Evolutionary conservation across 2,797 vertebrate genomes (phyloP).

Genomic region (Pseudochaenichthys georgianus): DNA sequence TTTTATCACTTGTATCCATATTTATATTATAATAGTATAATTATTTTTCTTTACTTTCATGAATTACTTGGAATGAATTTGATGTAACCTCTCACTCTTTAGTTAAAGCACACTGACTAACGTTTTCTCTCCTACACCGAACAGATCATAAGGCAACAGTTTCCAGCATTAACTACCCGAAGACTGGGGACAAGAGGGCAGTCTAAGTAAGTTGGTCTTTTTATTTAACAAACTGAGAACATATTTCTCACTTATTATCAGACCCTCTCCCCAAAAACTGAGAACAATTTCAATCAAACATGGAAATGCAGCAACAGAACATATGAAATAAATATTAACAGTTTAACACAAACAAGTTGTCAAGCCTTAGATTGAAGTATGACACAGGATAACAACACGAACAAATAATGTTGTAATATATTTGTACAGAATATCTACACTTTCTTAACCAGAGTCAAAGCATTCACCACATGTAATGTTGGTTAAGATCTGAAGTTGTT

Average conservation of each 20-base stretch:
- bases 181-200: constrained; percentile 98
- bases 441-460: background rate
- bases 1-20: background rate
- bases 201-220: constrained; percentile 91
- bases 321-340: background rate
- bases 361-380: background rate
- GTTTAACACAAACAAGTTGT: background rate
- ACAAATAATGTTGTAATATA: too few relatives aligned
- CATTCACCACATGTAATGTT: background rate
- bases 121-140: constrained; percentile 37
- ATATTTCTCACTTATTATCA: background rate
- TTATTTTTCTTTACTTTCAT: background rate
- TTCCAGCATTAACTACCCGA: constrained; percentile 96
- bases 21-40: background rate
- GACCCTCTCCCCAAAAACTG: background rate
- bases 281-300: background rate
- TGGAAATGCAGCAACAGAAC: background rate
- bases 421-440: too few relatives aligned
- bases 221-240: background rate
- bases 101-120: background rate
- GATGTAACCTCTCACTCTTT: background rate
- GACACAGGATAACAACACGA: background rate
- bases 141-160: constrained; percentile 99
- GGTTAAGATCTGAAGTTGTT: background rate
- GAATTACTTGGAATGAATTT: background rate